These are phyloP conservation scores for Achlya flavicornis DNA, from an alignment of 2,888 invertebrate genomes.

Conservation along the genomic window DNA sequence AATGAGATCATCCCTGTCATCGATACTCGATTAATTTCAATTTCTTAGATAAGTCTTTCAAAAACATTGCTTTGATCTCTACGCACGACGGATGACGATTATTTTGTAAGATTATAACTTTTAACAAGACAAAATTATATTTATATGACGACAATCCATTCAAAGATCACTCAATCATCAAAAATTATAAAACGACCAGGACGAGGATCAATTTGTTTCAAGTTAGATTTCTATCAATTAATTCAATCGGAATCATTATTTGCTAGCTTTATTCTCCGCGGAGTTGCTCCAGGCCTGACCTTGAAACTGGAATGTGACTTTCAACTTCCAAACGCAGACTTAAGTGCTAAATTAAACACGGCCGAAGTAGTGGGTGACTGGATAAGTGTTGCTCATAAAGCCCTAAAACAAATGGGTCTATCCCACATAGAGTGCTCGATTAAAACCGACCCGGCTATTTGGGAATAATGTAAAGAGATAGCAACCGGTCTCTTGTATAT, in stretches of 20 bases:
- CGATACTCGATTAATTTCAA: conserved; percentile 6
- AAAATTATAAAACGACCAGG: too few species aligned
- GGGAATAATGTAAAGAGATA: not conserved
- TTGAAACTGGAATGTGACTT: not conserved
- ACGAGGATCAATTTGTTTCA: too few species aligned
- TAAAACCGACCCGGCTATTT: conserved; percentile 2
- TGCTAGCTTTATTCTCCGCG: too few species aligned
- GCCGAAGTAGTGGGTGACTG: not conserved
- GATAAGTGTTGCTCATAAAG: not conserved
- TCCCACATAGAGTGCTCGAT: not conserved
- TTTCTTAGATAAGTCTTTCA: not conserved
- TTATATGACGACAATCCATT: too few species aligned
- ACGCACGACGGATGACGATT: not conserved
- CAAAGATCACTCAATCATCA: too few species aligned
- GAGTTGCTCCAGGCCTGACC: not conserved
- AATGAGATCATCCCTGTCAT: not conserved
- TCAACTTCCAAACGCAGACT: not conserved
- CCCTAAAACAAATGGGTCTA: not conserved
- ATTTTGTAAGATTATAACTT: not conserved
- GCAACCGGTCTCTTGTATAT: not conserved
- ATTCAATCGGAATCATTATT: too few species aligned
- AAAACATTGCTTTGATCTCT: not conserved
- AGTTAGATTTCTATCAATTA: too few species aligned
- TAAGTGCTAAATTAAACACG: not conserved
- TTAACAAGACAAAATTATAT: not conserved